A percentile compares a stretch with the other conserved stretches of the same genome.
phyloP scores from a whole-genome alignment of 1,140 invertebrate genomes.

The Bombus polaris region DNA sequence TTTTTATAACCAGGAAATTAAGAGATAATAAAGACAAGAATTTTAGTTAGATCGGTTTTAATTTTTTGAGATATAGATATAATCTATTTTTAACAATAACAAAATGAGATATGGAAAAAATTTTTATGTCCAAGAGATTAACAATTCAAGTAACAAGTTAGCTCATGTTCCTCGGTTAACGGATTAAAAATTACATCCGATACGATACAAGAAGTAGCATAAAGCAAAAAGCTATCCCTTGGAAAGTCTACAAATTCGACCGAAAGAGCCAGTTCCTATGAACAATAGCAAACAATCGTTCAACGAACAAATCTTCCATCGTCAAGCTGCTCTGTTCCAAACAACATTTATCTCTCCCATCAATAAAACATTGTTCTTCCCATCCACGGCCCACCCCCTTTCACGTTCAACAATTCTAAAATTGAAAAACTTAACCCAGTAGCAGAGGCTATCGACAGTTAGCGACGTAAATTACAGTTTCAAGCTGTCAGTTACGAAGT shows the following conservation, averaged over 20 bases:
- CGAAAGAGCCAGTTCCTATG: not conserved
- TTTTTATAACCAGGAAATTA: not conserved
- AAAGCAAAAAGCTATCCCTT: too few species aligned
- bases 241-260: not conserved
- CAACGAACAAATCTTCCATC: not conserved
- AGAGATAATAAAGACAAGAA: not conserved
- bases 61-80: not conserved
- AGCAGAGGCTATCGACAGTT: not conserved
- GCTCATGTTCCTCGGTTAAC: too few species aligned
- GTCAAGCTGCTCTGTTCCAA: not conserved
- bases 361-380: not conserved
- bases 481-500: not conserved
- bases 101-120: not conserved
- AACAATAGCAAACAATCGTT: not conserved
- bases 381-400: not conserved
- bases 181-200: too few species aligned
- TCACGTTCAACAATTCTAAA: not conserved
- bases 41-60: not conserved
- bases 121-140: not conserved
- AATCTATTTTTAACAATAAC: too few species aligned
- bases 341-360: not conserved
- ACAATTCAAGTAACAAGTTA: too few species aligned
- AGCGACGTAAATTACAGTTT: not conserved
- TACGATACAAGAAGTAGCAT: too few species aligned
- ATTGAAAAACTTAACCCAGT: constrained; percentile 1